phyloP scores from a whole-genome alignment of 2,888 invertebrate species.

The Heliconius sara region DNA sequence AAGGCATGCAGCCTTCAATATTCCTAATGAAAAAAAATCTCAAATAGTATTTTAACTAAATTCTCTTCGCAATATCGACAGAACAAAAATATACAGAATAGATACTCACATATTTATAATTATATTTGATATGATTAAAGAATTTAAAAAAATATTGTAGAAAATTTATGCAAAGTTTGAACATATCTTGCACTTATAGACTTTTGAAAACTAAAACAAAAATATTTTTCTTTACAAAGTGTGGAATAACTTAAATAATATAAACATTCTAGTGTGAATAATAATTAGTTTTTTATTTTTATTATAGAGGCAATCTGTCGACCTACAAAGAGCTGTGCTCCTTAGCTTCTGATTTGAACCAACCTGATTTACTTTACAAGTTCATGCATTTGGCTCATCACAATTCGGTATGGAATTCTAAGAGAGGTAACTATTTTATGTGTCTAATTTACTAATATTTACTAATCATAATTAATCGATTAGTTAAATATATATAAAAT shows the following conservation, averaged over 20 bases:
- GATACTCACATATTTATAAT: not conserved
- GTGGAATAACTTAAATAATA: not conserved
- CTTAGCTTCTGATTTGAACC: slow-evolving; percentile 95
- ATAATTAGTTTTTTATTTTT: not conserved
- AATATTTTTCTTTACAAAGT: too few species aligned
- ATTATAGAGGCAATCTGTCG: slow-evolving; percentile 90
- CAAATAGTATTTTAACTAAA: too few species aligned
- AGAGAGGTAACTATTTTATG: slow-evolving; percentile 83
- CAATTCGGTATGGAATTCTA: slow-evolving; percentile 97
- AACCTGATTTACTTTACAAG: slow-evolving; percentile 97
- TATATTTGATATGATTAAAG: not conserved
- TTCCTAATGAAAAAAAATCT: too few species aligned
- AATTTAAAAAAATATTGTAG: too few species aligned
- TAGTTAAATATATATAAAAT: not conserved
- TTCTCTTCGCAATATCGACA: too few species aligned
- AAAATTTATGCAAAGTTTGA: too few species aligned
- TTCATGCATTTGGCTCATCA: slow-evolving; percentile 98
- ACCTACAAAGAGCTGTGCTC: slow-evolving; percentile 98
- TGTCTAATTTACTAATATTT: slow-evolving; percentile 5
- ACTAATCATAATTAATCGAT: not conserved
- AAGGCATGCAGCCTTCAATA: too few species aligned
- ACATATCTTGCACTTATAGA: too few species aligned
- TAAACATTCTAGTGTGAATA: not conserved
- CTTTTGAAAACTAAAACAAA: too few species aligned
- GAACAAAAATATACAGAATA: too few species aligned